These are phyloP conservation scores for Pseudochirops cupreus DNA, from an alignment of 2,797 vertebrate species.

Conservation along the genomic window DNA sequence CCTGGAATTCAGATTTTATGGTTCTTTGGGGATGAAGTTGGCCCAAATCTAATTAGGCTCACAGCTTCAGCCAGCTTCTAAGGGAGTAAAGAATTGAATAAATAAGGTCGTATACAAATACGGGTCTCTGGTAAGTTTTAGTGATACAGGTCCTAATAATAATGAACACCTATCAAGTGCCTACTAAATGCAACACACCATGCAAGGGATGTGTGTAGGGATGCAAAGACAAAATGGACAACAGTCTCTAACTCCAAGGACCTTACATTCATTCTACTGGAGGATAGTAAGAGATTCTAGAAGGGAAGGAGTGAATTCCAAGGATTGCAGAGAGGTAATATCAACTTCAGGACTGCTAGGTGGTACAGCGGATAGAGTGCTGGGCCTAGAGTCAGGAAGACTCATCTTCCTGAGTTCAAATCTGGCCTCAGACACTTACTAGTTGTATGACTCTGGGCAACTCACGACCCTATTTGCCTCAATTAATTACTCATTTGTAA, in stretches of 20 bases:
- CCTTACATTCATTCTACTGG: not conserved
- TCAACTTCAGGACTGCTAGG: not conserved
- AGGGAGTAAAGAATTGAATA: not conserved
- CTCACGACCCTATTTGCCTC: not conserved
- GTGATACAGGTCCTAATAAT: not conserved
- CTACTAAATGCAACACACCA: not conserved
- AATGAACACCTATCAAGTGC: not conserved
- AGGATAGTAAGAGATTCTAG: not conserved
- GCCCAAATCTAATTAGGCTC: too few species aligned
- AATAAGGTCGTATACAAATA: not conserved
- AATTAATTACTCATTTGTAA: not conserved
- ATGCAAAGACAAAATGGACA: not conserved
- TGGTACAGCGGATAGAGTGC: not conserved
- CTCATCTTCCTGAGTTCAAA: not conserved
- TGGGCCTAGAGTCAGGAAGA: not conserved
- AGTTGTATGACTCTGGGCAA: not conserved
- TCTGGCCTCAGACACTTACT: not conserved
- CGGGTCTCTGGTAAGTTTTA: too few species aligned
- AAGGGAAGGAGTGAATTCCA: not conserved
- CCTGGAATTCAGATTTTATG: too few species aligned
- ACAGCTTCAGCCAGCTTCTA: too few species aligned
- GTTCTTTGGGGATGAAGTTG: too few species aligned
- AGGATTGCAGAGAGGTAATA: not conserved
- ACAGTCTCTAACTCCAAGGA: not conserved
- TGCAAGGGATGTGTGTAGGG: not conserved